Base-by-base conservation (phyloP, 92 coral and sea anemone genomes). In the Galaxea fascicularis region DNA sequence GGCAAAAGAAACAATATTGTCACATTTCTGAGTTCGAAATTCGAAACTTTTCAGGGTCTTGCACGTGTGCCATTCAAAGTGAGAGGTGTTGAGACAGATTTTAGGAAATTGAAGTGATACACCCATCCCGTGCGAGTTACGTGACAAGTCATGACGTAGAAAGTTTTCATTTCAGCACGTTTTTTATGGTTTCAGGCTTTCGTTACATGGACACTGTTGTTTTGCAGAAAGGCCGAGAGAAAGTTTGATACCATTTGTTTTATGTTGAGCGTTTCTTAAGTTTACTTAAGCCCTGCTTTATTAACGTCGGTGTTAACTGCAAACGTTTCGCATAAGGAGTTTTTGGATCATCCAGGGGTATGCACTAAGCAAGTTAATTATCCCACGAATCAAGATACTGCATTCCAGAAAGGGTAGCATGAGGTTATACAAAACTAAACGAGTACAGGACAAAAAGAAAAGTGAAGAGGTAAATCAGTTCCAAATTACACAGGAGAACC, bases 91-190 rank as follows among this genome's bases (percentile, higher is more conserved):
- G 9, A 25, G 26, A 47, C 28, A 41, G 25, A 7, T 71, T 11
- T 24, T 4, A 71, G 15, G 29, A 47, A 28, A n/a, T 72, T 25
- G 49, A 25, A 49, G 77, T 41, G 25, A 24, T 13, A 59, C 57
- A 53, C 24, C 10, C 5, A 57, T 58, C 68, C 52, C 54, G 68
- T 76, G 68, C 41, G 6, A 35, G 41, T 35, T 2, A 76, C 80
- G 80, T 57, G 56, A 35, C 41, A 6, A 35, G 0, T 45, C 11
- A 18, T 59, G 81, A 58, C 81, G 67, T 57, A 73, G 22, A 16
- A 31, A 0, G 21, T 26, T 4, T 58, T 26, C 73, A 27, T 44
- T 26, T 62, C 26, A 63, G 82, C 82, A 78, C 72, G 73, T 62
- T 63, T 63, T 63, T 35, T 35, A 35, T 35, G 41, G 41, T 35